Evolutionary conservation across 2,888 invertebrate genomes (phyloP), one percentile per base, ranked within the genome.

Genomic region (Graphium colonna): DNA sequence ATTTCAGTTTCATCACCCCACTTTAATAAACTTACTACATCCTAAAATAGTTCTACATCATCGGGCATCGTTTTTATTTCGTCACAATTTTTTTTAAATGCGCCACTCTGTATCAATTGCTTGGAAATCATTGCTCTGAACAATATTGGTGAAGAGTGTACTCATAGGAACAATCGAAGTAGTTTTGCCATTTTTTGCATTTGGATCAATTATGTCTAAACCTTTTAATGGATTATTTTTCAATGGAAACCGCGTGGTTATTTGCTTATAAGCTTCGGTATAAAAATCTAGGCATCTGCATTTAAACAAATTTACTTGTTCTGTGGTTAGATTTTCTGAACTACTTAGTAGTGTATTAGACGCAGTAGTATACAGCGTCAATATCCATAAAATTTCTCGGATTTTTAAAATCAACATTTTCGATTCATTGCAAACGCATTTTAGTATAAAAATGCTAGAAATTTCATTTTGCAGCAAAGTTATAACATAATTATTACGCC

Each of bases 331-430:
- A 53, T 52, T 5, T 21, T 2, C 44, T 53, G 48, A 53, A 43
- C 21, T 52, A 55, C 52, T 51, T n/a, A 58, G 49, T 15, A 58
- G 49, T 53, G 56, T 58, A 57, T 55, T 58, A 50, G 49, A 57
- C 51, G 43, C 58, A 3, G 41, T n/a, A 18, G 41, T 56, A 51
- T 41, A 52, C 41, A 28, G 9, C 52, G 7, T 51, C 33, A n/a
- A 55, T 51, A 51, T 46, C 36, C 21, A 51, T 8, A 39, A 55
- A 55, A 47, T 55, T 55, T 43, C 54, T 52, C 12, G 57, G 58
- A 56, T 61, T 61, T 8, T 45, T 58, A 57, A 56, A 59, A 59
- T 61, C 58, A 56, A 61, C 49, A 59, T 60, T 60, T 60, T 62
- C 58, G 40, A 58, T 57, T 57, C 52, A 9, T 42, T 2, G 21